Evolutionary conservation across 2,113 vertebrate species (phyloP), one percentile per base, ranked within the genome.

Genomic region (Platichthys flesus): DNA sequence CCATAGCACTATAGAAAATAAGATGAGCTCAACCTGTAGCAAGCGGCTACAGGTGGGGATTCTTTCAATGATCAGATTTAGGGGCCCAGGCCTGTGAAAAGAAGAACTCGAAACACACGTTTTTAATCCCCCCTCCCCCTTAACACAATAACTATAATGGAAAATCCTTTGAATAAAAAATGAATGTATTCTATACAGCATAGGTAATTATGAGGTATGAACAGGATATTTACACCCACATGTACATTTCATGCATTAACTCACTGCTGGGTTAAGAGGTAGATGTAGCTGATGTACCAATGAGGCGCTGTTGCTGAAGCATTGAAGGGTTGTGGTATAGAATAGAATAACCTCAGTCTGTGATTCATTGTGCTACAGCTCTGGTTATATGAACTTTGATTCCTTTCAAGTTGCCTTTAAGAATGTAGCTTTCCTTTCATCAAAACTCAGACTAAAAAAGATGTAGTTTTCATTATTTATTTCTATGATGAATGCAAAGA

Each of bases 221-320:
- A 78, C 74, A 76, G 81, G 91, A 90, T 91, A 79, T 77, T 87
- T 93, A 93, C 91, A 91, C 90, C 92, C 90, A 88, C 76, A 73
- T 73, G 85, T 85, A 83, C 87, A 90, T 79, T 73, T 87, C 93
- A 94, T 94, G 94, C 93, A 92, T 81, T 71, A 60, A 93, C 88
- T 91, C 90, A 92, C 76, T 92, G 90, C 81, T 90, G 28, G 70
- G 66, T 85, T 23, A 23, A 23, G 23, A 23, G 23, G 23, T 23
- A 23, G 23, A 23, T 90, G 86, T 58, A 85, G 89, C 85, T 82
- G 81, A 88, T 89, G 90, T 83, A 87, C 82, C 76, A 86, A 79
- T 82, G 78, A 56, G 24, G 64, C 1, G 47, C 47, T 28, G 28
- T 28, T 28, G 28, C 28, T 71, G 85, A 77, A 85, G 78, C 9